Evolutionary conservation across 2,797 vertebrate genomes (phyloP), one percentile per base, ranked within the genome.

Genomic region (Chloroceryle inda): DNA sequence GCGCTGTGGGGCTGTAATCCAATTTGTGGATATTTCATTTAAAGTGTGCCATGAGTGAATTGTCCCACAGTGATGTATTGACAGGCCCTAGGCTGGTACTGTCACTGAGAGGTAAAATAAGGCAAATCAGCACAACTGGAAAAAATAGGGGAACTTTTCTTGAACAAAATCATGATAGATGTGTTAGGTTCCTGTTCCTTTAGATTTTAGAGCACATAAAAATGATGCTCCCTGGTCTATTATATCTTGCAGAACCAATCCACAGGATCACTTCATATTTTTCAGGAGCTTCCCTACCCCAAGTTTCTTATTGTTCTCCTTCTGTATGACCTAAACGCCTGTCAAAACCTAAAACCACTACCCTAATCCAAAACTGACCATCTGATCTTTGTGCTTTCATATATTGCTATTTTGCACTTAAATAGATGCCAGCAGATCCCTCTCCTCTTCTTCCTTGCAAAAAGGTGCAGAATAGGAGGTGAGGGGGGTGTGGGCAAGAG

Each of bases 311-410:
- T 44, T 91, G 64, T 47, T 89, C 80, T 95, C 89, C 56, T 74
- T 45, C 58, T 62, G 92, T 71, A 69, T 76, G 81, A 35, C 85
- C 73, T 93, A 89, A 86, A 89, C 45, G n/a, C 79, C 77, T 88
- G 62, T 93, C 87, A 96, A 94, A 97, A 90, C n/a, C 92, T 94
- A 97, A 96, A 96, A 31, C 73, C 18, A 3, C 26, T 82, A 55
- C 89, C 83, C 88, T 97, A 69, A 91, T 96, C 88, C 89, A 81
- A 83, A 87, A 91, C 2, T 74, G 90, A 85, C 76, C 2, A 0
- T 38, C 76, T 68, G 63, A 96, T 63, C 61, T 95, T 85, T 80
- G 29, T 71, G 47, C 53, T 94, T 88, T 75, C 45, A 24, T 82
- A 49, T 40, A 88, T 78, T 44, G 27, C 58, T 59, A 58, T 64